Percentiles rank a stretch among this genome's conserved stretches.
Evolutionary conservation across 2,888 invertebrate species (phyloP).

Genomic region (Cinara cedri): DNA sequence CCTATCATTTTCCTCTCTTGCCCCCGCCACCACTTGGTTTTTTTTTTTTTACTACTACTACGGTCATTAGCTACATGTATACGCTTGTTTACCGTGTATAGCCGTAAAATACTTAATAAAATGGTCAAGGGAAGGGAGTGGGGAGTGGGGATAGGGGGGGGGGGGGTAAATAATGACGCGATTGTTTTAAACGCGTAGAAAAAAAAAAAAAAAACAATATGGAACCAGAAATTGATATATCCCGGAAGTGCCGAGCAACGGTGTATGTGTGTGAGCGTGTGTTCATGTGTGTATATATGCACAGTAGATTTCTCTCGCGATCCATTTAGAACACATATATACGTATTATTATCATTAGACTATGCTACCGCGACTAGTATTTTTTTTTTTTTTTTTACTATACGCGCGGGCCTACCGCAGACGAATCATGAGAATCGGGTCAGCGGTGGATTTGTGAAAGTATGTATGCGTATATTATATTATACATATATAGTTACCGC

Average conservation of each 20-base stretch:
- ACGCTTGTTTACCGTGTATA: no score
- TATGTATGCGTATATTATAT: no score
- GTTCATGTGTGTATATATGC: neutral
- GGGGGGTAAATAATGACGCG: neutral
- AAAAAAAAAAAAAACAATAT: slow-evolving; percentile 19
- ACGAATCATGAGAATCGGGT: slow-evolving; percentile 56
- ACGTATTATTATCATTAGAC: neutral
- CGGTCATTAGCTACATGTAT: no score
- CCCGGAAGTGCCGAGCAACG: slow-evolving; percentile 35
- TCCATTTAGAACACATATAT: slow-evolving; percentile 41
- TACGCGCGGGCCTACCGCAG: slow-evolving; percentile 18
- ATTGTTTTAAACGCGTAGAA: neutral
- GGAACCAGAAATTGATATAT: slow-evolving; percentile 33
- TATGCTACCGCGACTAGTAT: no score
- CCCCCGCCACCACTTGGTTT: neutral
- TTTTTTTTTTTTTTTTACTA: no score
- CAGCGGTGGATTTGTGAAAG: slow-evolving; percentile 53
- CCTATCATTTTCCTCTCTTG: neutral
- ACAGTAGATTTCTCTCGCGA: slow-evolving; percentile 50
- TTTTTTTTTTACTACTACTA: neutral
- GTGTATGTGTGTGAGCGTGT: no score
- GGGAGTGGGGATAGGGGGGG: no score
- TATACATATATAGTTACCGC: no score
- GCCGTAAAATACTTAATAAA: no score
- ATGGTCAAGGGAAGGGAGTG: no score